These are phyloP conservation scores for Antrozous pallidus DNA, from an alignment of 2,797 vertebrate species.

Conservation along the genomic window DNA sequence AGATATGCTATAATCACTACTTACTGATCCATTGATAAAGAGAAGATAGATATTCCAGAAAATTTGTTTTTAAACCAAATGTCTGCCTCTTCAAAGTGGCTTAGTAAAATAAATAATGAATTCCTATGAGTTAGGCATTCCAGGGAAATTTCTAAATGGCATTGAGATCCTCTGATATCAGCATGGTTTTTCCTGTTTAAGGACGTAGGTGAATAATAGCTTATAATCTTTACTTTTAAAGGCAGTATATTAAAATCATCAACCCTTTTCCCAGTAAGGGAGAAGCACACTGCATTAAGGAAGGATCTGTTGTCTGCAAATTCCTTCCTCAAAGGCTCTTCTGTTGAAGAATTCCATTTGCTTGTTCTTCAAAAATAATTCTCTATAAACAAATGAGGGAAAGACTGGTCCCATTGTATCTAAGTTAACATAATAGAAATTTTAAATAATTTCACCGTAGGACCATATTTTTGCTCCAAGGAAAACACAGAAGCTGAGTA, in stretches of 20 bases:
- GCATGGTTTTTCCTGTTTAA: not conserved
- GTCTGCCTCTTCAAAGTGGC: not conserved
- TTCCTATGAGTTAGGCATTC: not conserved
- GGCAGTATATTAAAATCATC: not conserved
- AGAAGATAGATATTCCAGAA: not conserved
- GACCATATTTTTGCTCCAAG: not conserved
- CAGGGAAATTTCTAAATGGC: not conserved
- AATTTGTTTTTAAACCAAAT: not conserved
- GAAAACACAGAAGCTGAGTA: not conserved
- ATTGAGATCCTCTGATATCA: not conserved
- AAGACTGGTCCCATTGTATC: not conserved
- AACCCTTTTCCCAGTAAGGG: not conserved
- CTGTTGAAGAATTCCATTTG: not conserved
- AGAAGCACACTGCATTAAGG: not conserved
- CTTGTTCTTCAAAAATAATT: not conserved
- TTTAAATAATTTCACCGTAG: not conserved
- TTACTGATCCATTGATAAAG: not conserved
- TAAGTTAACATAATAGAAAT: slow-evolving; percentile 5
- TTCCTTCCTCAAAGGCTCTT: not conserved
- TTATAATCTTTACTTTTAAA: not conserved
- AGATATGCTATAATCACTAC: not conserved
- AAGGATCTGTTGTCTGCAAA: not conserved
- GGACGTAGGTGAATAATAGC: not conserved
- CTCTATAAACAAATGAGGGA: not conserved
- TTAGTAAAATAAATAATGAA: not conserved